These are phyloP conservation scores for Micronisus gabar DNA, from an alignment of 2,113 vertebrate species.

Conservation along the genomic window DNA sequence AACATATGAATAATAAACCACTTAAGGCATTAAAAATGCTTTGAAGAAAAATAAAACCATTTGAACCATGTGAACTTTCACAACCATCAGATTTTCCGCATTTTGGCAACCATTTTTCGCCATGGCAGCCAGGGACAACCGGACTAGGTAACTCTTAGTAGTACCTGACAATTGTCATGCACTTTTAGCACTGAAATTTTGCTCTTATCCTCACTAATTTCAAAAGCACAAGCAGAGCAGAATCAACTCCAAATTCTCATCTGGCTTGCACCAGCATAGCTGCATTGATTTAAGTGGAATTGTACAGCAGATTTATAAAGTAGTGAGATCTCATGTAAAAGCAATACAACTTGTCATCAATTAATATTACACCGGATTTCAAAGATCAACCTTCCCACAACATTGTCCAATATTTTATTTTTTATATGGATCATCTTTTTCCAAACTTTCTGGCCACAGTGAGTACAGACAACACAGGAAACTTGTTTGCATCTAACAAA, in stretches of 20 bases:
- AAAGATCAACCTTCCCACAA: neutral
- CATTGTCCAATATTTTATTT: neutral
- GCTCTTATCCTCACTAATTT: neutral
- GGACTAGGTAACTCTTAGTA: neutral
- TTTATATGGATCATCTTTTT: neutral
- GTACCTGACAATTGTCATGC: neutral
- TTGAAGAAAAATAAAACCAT: neutral
- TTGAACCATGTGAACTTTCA: neutral
- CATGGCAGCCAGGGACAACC: neutral
- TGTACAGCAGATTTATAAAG: neutral
- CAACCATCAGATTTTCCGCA: neutral
- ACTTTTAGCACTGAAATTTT: neutral
- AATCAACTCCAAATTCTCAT: neutral
- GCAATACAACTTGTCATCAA: neutral
- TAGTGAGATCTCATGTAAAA: neutral
- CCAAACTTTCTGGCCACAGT: neutral
- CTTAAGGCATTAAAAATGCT: neutral
- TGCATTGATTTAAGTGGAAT: neutral
- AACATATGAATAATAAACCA: neutral
- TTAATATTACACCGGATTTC: neutral
- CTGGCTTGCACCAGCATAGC: neutral
- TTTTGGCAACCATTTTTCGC: neutral
- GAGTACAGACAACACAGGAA: neutral
- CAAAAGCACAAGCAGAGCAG: neutral
- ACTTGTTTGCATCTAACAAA: neutral